A percentile compares a stretch with the other conserved stretches of the same genome.
Evolutionary conservation across 2,113 vertebrate species (phyloP).

Genomic region (Taurulus bubalis): DNA sequence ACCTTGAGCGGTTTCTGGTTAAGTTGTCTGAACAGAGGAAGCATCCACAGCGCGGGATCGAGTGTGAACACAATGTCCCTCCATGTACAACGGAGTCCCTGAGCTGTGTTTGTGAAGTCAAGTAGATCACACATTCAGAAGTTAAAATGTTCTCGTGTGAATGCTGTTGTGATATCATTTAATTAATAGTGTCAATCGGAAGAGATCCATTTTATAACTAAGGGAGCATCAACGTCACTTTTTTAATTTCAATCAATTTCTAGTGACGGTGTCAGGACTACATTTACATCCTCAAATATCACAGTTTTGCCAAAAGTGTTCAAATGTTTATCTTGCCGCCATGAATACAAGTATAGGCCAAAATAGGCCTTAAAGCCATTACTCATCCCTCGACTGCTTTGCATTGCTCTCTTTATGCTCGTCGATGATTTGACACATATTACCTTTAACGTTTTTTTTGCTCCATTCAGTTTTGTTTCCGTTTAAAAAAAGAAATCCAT

Average conservation of each 20-base stretch:
- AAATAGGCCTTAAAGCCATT: background rate
- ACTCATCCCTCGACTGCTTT: background rate
- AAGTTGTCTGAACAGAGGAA: conserved; percentile 33
- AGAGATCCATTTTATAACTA: background rate
- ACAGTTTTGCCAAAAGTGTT: background rate
- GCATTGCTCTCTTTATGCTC: background rate
- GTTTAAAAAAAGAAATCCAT: background rate
- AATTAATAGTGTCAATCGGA: background rate
- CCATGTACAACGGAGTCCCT: background rate
- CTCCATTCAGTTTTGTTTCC: background rate
- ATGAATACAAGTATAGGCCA: background rate
- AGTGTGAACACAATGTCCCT: background rate
- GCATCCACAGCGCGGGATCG: background rate
- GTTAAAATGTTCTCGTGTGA: background rate
- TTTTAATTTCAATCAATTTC: too few relatives aligned
- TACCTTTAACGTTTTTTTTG: background rate
- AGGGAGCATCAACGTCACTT: background rate
- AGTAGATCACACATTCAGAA: background rate
- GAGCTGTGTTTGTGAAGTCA: background rate
- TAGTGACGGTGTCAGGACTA: background rate
- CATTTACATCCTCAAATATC: background rate
- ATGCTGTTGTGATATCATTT: background rate
- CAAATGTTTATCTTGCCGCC: background rate
- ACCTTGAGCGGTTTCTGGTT: conserved; percentile 59
- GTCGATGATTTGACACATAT: background rate